Evolutionary conservation across 2,888 invertebrate species (phyloP).

Genomic region (Scaptomyza flava): DNA sequence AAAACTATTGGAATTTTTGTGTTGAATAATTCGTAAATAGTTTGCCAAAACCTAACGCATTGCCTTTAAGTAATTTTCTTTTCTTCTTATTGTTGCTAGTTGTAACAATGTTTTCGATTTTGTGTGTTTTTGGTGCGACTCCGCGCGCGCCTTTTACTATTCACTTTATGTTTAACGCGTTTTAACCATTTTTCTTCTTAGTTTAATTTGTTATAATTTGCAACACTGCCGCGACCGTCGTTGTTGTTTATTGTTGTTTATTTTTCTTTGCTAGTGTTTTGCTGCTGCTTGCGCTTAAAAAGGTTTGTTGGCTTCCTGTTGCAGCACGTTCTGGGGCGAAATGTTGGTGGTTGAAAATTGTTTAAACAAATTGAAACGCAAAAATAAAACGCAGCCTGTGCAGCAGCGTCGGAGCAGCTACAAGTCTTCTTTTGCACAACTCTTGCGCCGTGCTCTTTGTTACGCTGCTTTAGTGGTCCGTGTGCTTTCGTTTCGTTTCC

Average conservation of each 20-base stretch:
- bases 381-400: conserved; percentile 48
- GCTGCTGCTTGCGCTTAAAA: neutral
- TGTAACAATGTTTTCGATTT: conserved; percentile 12
- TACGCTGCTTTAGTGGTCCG: conserved; percentile 55
- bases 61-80: neutral
- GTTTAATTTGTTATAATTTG: conserved; percentile 12
- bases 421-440: conserved; percentile 79
- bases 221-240: conserved; percentile 9
- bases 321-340: neutral
- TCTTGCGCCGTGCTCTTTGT: conserved; percentile 62
- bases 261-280: neutral
- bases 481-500: conserved; percentile 17
- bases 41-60: conserved; percentile 20
- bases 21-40: too few species aligned
- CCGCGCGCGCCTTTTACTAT: conserved; percentile 41
- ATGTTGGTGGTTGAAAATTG: conserved; percentile 46
- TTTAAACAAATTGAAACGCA: conserved; percentile 64
- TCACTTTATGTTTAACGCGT: conserved; percentile 19
- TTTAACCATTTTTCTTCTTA: conserved; percentile 12
- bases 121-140: conserved; percentile 19
- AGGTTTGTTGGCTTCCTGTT: conserved; percentile 5
- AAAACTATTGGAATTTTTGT: conserved; percentile 7
- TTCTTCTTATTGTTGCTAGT: neutral
- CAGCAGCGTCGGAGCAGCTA: conserved; percentile 63
- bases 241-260: conserved; percentile 10